Conservation (phyloP, 2,797 vertebrate species). For the Eulemur coronatus region DNA sequence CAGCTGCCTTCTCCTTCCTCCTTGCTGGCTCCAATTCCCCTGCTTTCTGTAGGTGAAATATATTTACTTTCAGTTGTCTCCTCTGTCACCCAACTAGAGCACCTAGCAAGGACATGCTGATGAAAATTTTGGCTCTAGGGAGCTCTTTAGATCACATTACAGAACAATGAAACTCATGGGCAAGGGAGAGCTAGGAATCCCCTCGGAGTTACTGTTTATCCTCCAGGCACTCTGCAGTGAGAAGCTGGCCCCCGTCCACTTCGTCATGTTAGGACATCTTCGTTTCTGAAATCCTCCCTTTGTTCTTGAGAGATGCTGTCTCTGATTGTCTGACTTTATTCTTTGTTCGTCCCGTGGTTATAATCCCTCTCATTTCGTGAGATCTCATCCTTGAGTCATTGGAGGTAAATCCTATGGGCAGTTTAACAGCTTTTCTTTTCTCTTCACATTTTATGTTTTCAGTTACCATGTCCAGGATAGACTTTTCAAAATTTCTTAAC, state of each 20-base stretch:
- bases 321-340: constrained; percentile 47
- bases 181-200: neutral
- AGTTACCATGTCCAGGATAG: neutral
- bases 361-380: constrained; percentile 71
- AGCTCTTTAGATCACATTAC: neutral
- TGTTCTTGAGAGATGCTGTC: neutral
- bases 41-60: neutral
- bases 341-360: neutral
- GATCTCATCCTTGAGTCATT: constrained; percentile 48
- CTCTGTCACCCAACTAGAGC: neutral
- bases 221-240: neutral
- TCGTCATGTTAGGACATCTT: neutral
- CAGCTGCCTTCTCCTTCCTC: neutral
- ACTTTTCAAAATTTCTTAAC: constrained; percentile 15
- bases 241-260: neutral
- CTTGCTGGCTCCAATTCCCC: neutral
- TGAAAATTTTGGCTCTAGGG: neutral
- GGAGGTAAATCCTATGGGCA: constrained; percentile 66
- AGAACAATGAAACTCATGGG: neutral
- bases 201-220: constrained; percentile 9
- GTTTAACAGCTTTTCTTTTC: constrained; percentile 59
- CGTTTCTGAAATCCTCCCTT: neutral
- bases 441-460: neutral
- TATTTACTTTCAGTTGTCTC: neutral
- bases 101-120: neutral